A percentile compares a stretch with the other conserved stretches of the same genome.
phyloP scores from a whole-genome alignment of 2,888 invertebrate genomes.

The Amblyjoppa proteus region DNA sequence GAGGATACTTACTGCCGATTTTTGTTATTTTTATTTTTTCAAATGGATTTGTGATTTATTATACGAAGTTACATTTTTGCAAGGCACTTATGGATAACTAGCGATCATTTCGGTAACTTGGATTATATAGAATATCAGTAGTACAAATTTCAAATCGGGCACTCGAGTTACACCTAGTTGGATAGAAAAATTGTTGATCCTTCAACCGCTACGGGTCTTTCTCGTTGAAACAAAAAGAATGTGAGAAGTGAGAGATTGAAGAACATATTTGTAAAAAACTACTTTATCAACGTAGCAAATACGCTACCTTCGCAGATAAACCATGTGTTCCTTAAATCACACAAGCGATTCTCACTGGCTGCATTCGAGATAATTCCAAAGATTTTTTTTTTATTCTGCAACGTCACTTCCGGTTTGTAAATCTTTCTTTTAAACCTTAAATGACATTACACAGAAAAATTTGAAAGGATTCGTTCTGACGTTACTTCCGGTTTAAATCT shows the following conservation, averaged over 20 bases:
- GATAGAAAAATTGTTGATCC: background rate
- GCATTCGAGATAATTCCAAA: too few relatives aligned
- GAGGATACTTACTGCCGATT: slow-evolving; percentile 47
- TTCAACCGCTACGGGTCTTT: background rate
- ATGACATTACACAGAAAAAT: too few relatives aligned
- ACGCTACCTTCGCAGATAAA: background rate
- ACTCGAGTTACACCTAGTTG: slow-evolving; percentile 4
- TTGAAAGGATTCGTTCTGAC: too few relatives aligned
- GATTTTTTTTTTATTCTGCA: too few relatives aligned
- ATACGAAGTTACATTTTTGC: slow-evolving; percentile 16
- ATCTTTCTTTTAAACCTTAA: too few relatives aligned
- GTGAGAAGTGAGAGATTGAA: background rate
- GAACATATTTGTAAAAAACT: background rate
- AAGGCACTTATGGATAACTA: slow-evolving; percentile 43
- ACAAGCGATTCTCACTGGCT: too few relatives aligned
- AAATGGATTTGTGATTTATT: slow-evolving; percentile 47
- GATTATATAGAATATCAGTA: background rate
- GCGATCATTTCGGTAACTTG: slow-evolving; percentile 23
- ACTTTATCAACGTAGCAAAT: background rate
- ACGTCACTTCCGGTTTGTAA: too few relatives aligned
- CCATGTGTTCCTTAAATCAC: background rate
- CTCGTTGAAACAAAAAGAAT: background rate
- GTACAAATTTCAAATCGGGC: slow-evolving; percentile 20
- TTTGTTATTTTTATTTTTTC: background rate
- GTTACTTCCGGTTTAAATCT: too few relatives aligned